Percentiles rank a stretch among this genome's conserved stretches.
phyloP scores from a whole-genome alignment of 2,797 vertebrate genomes.

The Oryzias dopingdopingensis region DNA sequence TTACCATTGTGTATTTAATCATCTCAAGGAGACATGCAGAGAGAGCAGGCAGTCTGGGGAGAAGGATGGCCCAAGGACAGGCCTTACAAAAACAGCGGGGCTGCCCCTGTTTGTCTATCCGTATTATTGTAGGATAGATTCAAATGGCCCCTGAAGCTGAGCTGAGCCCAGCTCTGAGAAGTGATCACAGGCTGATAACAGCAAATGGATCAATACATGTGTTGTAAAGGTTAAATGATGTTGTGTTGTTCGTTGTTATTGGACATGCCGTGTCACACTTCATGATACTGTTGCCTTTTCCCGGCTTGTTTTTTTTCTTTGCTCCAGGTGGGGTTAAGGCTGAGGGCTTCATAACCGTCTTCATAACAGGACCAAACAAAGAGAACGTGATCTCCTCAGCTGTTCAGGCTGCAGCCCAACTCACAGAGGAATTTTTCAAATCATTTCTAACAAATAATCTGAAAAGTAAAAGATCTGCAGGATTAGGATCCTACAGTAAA shows the following conservation, averaged over 20 bases:
- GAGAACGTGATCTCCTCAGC: constrained; percentile 27
- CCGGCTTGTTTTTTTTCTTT: constrained; percentile 31
- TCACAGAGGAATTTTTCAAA: constrained; percentile 5
- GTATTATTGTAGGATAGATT: constrained; percentile 66
- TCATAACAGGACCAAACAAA: constrained; percentile 53
- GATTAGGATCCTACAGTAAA: too few relatives aligned
- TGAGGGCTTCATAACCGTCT: constrained; percentile 45
- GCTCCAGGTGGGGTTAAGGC: constrained; percentile 48
- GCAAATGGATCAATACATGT: constrained; percentile 79
- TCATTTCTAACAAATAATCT: too few relatives aligned
- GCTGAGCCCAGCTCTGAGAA: constrained; percentile 68
- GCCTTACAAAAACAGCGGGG: constrained; percentile 54
- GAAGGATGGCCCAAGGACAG: constrained; percentile 68
- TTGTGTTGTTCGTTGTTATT: constrained; percentile 79
- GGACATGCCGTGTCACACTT: constrained; percentile 68
- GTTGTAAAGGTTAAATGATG: constrained; percentile 88
- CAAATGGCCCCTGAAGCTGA: constrained; percentile 69
- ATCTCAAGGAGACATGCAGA: constrained; percentile 51
- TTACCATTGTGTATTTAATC: constrained; percentile 66
- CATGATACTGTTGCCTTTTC: constrained; percentile 73
- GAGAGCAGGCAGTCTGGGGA: constrained; percentile 52
- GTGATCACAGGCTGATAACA: constrained; percentile 77
- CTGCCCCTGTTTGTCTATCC: constrained; percentile 69
- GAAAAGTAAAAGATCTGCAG: too few relatives aligned
- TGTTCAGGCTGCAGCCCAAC: constrained; percentile 26